These are phyloP conservation scores for Triplophysa rosa DNA, from an alignment of 2,113 vertebrate species.

Conservation along the genomic window DNA sequence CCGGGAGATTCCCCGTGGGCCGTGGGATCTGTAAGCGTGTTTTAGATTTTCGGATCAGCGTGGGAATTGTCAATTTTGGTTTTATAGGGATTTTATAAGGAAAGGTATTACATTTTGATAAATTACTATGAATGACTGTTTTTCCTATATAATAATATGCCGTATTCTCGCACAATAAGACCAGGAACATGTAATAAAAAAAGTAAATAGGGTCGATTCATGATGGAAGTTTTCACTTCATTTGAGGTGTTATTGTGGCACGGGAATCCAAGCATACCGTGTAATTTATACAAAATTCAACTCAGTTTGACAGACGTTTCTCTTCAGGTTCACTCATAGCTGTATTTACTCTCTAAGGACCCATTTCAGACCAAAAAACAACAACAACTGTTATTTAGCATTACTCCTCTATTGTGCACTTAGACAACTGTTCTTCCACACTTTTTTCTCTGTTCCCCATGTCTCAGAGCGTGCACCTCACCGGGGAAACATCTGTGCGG, in stretches of 20 bases:
- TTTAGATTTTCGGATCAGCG: too few species aligned
- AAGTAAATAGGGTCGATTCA: background rate
- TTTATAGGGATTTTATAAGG: too few species aligned
- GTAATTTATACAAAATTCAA: constrained; percentile 45
- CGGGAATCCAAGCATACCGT: constrained; percentile 1
- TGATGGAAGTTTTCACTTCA: constrained; percentile 38
- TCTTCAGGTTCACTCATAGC: constrained; percentile 55
- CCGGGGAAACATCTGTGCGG: constrained; percentile 79
- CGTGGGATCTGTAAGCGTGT: too few species aligned
- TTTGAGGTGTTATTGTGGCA: constrained; percentile 43
- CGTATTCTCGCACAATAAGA: background rate
- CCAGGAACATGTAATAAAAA: background rate
- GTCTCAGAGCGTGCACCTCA: constrained; percentile 69
- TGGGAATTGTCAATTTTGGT: too few species aligned
- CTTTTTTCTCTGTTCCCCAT: constrained; percentile 59
- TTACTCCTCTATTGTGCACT: constrained; percentile 73
- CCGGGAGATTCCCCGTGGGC: too few species aligned
- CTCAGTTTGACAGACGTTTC: constrained; percentile 72
- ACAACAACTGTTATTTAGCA: constrained; percentile 72
- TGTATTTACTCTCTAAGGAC: constrained; percentile 66
- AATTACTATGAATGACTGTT: background rate
- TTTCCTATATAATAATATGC: background rate
- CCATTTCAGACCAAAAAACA: constrained; percentile 22
- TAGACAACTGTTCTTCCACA: constrained; percentile 66
- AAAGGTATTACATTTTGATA: too few species aligned